A percentile compares a stretch with the other conserved stretches of the same genome.
Evolutionary conservation across 53 echinoderm and acorn worm species (phyloP).

Genomic region (Arbacia lixula): DNA sequence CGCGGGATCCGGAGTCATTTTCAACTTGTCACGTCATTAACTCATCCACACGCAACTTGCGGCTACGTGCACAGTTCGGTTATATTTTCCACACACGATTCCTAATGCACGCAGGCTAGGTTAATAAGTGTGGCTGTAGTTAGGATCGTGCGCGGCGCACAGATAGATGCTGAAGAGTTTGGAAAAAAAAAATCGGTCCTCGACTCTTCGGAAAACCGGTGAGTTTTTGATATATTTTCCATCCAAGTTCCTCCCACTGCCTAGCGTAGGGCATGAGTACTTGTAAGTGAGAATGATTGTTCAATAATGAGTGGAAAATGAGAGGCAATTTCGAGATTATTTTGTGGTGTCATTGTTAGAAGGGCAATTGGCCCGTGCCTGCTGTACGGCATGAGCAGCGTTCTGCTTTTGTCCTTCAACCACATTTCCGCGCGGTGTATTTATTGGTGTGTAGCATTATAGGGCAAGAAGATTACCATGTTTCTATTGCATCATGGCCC

Average conservation of each 20-base stretch:
- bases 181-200: constrained; percentile 12
- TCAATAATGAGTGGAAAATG: background rate
- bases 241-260: background rate
- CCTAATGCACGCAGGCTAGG: constrained; percentile 11
- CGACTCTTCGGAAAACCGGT: constrained; percentile 12
- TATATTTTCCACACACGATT: too few species aligned
- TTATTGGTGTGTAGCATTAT: too few species aligned
- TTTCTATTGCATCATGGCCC: too few species aligned
- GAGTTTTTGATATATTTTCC: background rate
- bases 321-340: background rate
- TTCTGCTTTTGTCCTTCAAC: constrained; percentile 29
- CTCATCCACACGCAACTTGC: constrained; percentile 22
- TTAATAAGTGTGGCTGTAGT: constrained; percentile 13
- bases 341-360: constrained; percentile 13
- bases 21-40: constrained; percentile 45
- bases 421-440: constrained; percentile 20
- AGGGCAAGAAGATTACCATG: too few species aligned
- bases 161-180: constrained; percentile 22
- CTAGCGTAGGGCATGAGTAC: background rate
- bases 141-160: constrained; percentile 15
- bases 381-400: background rate
- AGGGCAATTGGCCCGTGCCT: background rate
- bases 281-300: background rate
- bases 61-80: background rate
- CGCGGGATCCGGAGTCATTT: constrained; percentile 21